Evolutionary conservation across 2,888 invertebrate species (phyloP).

Genomic region (Choristoneura rosaceana): DNA sequence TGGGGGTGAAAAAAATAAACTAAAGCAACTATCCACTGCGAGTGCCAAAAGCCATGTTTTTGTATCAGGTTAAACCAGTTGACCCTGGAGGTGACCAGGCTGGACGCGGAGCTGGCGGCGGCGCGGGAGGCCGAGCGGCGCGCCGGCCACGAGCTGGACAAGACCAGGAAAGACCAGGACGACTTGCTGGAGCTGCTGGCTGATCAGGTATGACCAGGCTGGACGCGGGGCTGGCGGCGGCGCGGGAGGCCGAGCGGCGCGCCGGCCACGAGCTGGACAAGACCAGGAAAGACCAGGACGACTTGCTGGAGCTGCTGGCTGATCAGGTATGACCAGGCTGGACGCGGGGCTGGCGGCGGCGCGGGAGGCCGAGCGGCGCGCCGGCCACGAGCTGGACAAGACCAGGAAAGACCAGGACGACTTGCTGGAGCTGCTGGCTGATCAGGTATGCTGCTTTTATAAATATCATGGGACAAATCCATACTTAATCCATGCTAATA

Average conservation of each 20-base stretch:
- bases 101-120: conserved; percentile 52
- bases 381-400: conserved; percentile 84
- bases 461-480: no score
- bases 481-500: no score
- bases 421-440: conserved; percentile 93
- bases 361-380: conserved; percentile 52
- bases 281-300: conserved; percentile 96
- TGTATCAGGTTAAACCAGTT: conserved; percentile 52
- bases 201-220: conserved; percentile 89
- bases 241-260: conserved; percentile 53
- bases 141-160: conserved; percentile 83
- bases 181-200: conserved; percentile 95
- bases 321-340: conserved; percentile 88
- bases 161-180: conserved; percentile 95
- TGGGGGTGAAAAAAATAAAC: no score
- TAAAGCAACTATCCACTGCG: no score
- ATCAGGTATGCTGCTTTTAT: conserved; percentile 94
- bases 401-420: conserved; percentile 97
- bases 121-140: conserved; percentile 54
- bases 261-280: conserved; percentile 84
- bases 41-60: background rate
- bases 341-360: conserved; percentile 54
- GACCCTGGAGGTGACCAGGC: conserved; percentile 31
- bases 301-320: conserved; percentile 94
- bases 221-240: conserved; percentile 53